These are phyloP conservation scores for Oithona nana DNA, from an alignment of 2,888 invertebrate species.

Conservation along the genomic window DNA sequence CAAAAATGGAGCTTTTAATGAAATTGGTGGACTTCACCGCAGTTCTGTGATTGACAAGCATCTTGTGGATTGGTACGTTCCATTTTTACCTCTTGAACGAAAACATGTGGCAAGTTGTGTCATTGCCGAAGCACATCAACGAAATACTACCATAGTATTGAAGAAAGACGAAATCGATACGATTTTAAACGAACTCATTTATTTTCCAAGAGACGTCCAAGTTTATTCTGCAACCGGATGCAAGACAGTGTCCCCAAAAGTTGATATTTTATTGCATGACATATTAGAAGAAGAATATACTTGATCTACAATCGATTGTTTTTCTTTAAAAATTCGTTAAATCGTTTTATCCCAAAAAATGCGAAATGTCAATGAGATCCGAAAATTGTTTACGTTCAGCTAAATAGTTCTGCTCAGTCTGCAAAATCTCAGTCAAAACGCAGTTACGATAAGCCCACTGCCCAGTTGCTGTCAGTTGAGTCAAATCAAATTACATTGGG, in stretches of 20 bases:
- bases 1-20: conserved; percentile 46
- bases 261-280: neutral
- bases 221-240: neutral
- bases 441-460: too few relatives aligned
- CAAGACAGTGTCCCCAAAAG: neutral
- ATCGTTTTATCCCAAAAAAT: too few relatives aligned
- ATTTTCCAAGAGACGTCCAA: neutral
- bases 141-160: neutral
- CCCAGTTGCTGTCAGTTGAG: too few relatives aligned
- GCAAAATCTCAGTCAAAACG: too few relatives aligned
- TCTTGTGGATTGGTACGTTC: conserved; percentile 79
- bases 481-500: too few relatives aligned
- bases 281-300: too few relatives aligned
- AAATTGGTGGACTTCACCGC: conserved; percentile 57
- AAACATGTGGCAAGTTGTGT: conserved; percentile 61
- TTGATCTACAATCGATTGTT: too few relatives aligned
- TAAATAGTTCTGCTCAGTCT: too few relatives aligned
- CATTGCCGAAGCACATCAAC: conserved; percentile 37
- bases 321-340: too few relatives aligned
- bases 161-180: neutral
- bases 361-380: too few relatives aligned
- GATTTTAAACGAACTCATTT: neutral
- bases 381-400: too few relatives aligned
- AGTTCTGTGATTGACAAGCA: conserved; percentile 61
- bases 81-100: conserved; percentile 79